A percentile compares a stretch with the other conserved stretches of the same genome.
phyloP scores from a whole-genome alignment of 2,797 vertebrate species.

The Thamnophis elegans region DNA sequence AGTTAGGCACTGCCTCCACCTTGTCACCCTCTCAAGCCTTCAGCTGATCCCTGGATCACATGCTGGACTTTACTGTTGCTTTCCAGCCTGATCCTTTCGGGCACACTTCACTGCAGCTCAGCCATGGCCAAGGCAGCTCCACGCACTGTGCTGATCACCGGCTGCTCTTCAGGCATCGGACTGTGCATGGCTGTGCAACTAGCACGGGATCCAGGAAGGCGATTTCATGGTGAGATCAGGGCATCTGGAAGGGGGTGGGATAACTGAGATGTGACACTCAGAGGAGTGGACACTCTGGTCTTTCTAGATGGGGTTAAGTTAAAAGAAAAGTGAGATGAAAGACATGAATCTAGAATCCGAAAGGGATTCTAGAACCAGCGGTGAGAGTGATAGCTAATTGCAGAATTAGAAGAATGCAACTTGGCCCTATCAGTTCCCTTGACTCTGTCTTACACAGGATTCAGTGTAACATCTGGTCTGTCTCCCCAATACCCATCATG shows the following conservation, averaged over 20 bases:
- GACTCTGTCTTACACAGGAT: not conserved
- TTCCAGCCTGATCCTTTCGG: not conserved
- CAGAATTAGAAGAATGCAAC: not conserved
- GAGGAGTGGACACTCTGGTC: too few species aligned
- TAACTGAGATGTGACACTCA: not conserved
- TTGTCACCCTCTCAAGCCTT: not conserved
- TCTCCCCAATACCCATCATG: not conserved
- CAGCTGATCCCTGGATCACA: conserved; percentile 35
- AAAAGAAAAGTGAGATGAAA: not conserved
- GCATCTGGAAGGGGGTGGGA: conserved; percentile 4
- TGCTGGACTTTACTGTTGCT: not conserved
- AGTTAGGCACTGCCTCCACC: not conserved
- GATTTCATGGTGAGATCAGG: conserved; percentile 83
- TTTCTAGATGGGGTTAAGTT: not conserved
- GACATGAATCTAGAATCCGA: not conserved
- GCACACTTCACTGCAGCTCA: not conserved
- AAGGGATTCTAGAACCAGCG: not conserved
- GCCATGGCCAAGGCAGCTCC: conserved; percentile 83
- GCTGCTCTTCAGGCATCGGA: conserved; percentile 93
- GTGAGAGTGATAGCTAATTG: not conserved
- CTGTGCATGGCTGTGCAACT: conserved; percentile 85
- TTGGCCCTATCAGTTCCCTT: not conserved
- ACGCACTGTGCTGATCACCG: conserved; percentile 88
- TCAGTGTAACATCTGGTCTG: not conserved
- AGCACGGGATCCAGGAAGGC: conserved; percentile 84